phyloP scores from a whole-genome alignment of 2,888 invertebrate genomes.

The Strigamia maritima region DNA sequence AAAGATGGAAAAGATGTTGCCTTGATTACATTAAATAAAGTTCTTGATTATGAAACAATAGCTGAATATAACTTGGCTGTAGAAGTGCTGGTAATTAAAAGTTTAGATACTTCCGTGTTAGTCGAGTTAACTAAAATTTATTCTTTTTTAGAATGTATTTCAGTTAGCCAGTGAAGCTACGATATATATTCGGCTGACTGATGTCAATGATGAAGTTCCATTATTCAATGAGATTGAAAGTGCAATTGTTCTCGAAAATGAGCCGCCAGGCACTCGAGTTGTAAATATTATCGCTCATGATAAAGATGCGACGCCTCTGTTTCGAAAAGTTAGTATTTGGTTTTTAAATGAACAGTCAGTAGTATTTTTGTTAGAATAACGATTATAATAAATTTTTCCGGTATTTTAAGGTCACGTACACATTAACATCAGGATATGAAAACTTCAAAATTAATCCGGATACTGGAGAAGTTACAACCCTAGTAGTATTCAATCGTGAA shows the following conservation, averaged over 20 bases:
- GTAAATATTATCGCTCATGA: conserved; percentile 85
- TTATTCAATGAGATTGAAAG: conserved; percentile 74
- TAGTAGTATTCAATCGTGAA: conserved; percentile 81
- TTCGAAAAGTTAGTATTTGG: conserved; percentile 67
- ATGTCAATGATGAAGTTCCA: conserved; percentile 88
- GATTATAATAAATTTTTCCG: too few relatives aligned
- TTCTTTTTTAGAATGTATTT: not conserved
- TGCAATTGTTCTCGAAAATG: conserved; percentile 81
- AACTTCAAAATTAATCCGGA: conserved; percentile 76
- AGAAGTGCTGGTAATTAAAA: conserved; percentile 62
- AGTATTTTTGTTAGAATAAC: too few relatives aligned
- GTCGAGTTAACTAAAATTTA: not conserved
- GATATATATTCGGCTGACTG: conserved; percentile 72
- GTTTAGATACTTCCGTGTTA: too few relatives aligned
- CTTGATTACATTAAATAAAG: conserved; percentile 67
- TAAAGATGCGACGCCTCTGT: conserved; percentile 74
- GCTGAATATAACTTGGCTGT: conserved; percentile 79
- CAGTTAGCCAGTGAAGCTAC: conserved; percentile 70
- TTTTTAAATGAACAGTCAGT: too few relatives aligned
- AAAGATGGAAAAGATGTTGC: conserved; percentile 65
- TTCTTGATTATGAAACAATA: conserved; percentile 79
- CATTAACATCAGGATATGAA: conserved; percentile 63
- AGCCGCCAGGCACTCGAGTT: conserved; percentile 74
- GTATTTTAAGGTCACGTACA: conserved; percentile 63
- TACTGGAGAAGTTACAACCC: conserved; percentile 85